These are phyloP conservation scores for Hemichromis elongatus DNA, from an alignment of 2,113 vertebrate genomes.

Conservation along the genomic window DNA sequence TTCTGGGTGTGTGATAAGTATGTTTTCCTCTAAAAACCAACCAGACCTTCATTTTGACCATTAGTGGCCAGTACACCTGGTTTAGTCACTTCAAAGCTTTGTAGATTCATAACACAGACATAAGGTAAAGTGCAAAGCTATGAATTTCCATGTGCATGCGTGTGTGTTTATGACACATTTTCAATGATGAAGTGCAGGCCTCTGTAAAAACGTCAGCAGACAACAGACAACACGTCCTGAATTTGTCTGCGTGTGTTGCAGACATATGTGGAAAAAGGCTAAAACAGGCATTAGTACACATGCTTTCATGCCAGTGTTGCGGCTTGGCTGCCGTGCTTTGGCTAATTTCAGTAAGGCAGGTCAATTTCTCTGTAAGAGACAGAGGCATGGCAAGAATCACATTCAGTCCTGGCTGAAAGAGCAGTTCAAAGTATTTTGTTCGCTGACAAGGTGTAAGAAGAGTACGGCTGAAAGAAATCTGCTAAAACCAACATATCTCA, in stretches of 20 bases:
- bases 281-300: slow-evolving; percentile 31
- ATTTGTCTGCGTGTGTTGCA: slow-evolving; percentile 50
- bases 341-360: slow-evolving; percentile 61
- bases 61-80: slow-evolving; percentile 55
- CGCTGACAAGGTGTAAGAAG: neutral
- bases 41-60: slow-evolving; percentile 10
- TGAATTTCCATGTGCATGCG: slow-evolving; percentile 18
- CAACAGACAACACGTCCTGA: slow-evolving; percentile 50
- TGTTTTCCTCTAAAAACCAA: slow-evolving; percentile 42
- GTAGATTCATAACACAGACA: slow-evolving; percentile 1
- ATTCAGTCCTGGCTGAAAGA: neutral
- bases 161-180: slow-evolving; percentile 39
- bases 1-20: slow-evolving; percentile 6
- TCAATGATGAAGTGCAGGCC: slow-evolving; percentile 66
- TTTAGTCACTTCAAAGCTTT: slow-evolving; percentile 43
- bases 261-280: slow-evolving; percentile 60
- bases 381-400: slow-evolving; percentile 15
- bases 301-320: slow-evolving; percentile 35
- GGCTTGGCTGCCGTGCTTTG: slow-evolving; percentile 51
- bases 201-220: slow-evolving; percentile 61
- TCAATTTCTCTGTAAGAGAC: slow-evolving; percentile 33
- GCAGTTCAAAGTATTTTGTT: neutral
- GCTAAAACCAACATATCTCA: neutral
- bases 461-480: neutral
- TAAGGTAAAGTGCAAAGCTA: neutral